Evolutionary conservation across 2,888 invertebrate species (phyloP).

Genomic region (Polia nebulosa): DNA sequence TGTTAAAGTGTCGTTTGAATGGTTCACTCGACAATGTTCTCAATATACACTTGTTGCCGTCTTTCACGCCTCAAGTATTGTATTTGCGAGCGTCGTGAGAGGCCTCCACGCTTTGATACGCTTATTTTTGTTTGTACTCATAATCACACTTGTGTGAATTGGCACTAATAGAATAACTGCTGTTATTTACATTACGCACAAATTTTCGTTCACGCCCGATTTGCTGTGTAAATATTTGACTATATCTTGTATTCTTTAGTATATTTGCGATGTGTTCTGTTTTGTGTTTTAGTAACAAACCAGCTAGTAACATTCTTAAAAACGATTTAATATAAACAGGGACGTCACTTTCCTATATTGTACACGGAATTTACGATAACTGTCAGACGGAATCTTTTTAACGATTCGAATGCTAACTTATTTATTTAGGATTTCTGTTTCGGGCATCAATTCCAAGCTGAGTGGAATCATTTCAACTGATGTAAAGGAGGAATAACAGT

Average conservation of each 20-base stretch:
- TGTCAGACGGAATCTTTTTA: constrained; percentile 38
- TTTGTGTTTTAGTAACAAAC: constrained; percentile 46
- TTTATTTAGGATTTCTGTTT: constrained; percentile 59
- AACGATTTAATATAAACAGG: constrained; percentile 51
- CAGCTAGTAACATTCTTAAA: constrained; percentile 40
- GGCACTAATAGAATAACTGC: constrained; percentile 67
- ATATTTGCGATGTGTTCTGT: constrained; percentile 47
- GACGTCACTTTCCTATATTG: constrained; percentile 39
- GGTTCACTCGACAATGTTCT: constrained; percentile 51
- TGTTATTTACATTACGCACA: constrained; percentile 58
- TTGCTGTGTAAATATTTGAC: constrained; percentile 58
- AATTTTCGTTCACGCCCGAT: constrained; percentile 47
- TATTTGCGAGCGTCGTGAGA: constrained; percentile 42
- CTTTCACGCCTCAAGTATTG: constrained; percentile 45
- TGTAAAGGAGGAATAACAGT: constrained; percentile 35
- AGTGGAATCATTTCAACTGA: constrained; percentile 38
- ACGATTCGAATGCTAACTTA: constrained; percentile 47
- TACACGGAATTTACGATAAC: constrained; percentile 53
- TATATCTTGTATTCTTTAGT: constrained; percentile 46
- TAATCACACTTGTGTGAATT: constrained; percentile 67
- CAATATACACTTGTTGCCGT: constrained; percentile 55
- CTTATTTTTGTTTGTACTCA: constrained; percentile 48
- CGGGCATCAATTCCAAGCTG: constrained; percentile 38
- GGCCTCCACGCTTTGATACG: constrained; percentile 39
- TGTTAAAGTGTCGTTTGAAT: constrained; percentile 53